Base-by-base conservation (phyloP, 2,797 vertebrate species). In the Cacajao melanocephalus region DNA sequence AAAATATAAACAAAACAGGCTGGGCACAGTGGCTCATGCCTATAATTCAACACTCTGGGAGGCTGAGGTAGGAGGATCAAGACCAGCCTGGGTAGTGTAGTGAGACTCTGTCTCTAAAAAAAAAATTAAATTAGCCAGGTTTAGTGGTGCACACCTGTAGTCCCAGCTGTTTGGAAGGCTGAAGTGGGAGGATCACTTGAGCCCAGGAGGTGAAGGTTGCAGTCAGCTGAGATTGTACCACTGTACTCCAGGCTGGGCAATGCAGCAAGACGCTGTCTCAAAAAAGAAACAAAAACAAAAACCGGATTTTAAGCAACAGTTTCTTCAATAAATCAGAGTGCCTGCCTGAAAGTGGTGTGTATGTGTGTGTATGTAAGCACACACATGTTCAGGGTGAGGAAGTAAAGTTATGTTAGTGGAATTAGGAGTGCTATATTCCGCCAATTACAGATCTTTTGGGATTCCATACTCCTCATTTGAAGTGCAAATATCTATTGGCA, bases 391-490 rank as follows among this genome's bases (percentile, higher is more conserved):
- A 58, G 55, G 36, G 48, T 80, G 33, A 76, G 12, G 24, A 75
- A n/a, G 44, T 93, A 57, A 93, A 85, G 41, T 93, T 91, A 73
- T 57, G 2, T 90, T 87, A 81, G 39, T 17, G 41, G n/a, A 88
- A 83, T 81, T 82, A 90, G 48, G 46, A 86, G 24, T 89, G 75
- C 61, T 96, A 30, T 61, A 90, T 72, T 95, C 36, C 6, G 79
- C 82, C 50, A 96, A 75, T 81, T 96, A 78, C 15, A 89, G 48
- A 86, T 64, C 94, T 44, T 89, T 61, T 73, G 86, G 48, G 15
- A 46, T 48, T 72, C 44, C 52, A 91, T 92, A 93, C 33, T n/a
- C 75, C 20, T 91, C 24, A 64, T 73, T 52, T 87, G 44, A 86
- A 92, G 55, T 85, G 50, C 84, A 88, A 84, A 55, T 90, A 44